Evolutionary conservation across 2,113 vertebrate genomes (phyloP).

Genomic region (Lagopus muta): DNA sequence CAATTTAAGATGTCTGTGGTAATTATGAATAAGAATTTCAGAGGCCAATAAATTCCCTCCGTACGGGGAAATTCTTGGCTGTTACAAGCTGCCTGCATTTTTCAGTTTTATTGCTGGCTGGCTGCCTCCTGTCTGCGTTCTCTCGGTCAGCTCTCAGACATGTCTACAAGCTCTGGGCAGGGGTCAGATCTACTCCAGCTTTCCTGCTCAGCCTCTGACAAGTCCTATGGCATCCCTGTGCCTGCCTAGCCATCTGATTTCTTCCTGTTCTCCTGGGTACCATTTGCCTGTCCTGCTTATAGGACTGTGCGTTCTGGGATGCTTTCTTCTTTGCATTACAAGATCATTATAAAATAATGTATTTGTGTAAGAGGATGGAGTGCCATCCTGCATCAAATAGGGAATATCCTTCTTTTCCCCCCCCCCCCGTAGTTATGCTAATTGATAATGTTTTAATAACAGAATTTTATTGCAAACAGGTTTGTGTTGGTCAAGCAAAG

Average conservation of each 20-base stretch:
- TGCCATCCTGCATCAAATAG: neutral
- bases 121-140: neutral
- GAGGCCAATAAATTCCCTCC: neutral
- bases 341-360: neutral
- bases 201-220: neutral
- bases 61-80: neutral
- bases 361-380: neutral
- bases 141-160: neutral
- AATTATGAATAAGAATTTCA: conserved; percentile 8
- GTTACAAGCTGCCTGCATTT: neutral
- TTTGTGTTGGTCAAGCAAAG: neutral
- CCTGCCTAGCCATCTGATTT: neutral
- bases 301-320: neutral
- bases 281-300: neutral
- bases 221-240: neutral
- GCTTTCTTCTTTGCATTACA: neutral
- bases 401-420: neutral
- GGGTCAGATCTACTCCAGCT: neutral
- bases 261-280: neutral
- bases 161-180: neutral
- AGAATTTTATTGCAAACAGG: neutral
- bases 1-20: neutral
- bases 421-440: neutral
- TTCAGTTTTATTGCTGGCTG: neutral
- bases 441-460: neutral